Conservation (phyloP, 2,888 invertebrate species). For the Brachyptera putata region DNA sequence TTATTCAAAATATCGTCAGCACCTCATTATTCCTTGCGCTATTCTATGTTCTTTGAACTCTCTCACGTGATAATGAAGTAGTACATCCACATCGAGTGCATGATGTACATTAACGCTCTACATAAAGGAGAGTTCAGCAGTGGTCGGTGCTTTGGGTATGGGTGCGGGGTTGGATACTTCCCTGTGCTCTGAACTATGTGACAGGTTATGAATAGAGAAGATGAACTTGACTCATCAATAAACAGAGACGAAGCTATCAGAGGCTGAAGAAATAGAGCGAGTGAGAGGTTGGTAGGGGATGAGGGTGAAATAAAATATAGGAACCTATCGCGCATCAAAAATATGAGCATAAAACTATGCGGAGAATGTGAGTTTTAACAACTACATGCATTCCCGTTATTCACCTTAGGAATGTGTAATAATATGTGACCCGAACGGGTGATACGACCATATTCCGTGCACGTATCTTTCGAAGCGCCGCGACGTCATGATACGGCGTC, state of each 20-base stretch:
- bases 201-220: not conserved
- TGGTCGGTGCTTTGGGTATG: too few relatives aligned
- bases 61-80: too few relatives aligned
- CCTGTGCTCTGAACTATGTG: too few relatives aligned
- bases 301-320: too few relatives aligned
- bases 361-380: constrained; percentile 7
- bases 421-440: constrained; percentile 6
- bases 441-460: not conserved
- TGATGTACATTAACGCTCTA: too few relatives aligned
- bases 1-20: too few relatives aligned
- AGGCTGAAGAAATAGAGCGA: not conserved
- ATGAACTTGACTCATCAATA: not conserved
- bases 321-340: not conserved
- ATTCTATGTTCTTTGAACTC: too few relatives aligned
- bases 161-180: too few relatives aligned
- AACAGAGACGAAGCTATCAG: not conserved
- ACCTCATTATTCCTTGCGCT: too few relatives aligned
- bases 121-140: too few relatives aligned
- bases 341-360: constrained; percentile 13
- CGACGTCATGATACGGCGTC: not conserved
- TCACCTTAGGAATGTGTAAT: constrained; percentile 11
- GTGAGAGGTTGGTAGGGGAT: too few relatives aligned
- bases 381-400: constrained; percentile 10
- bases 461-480: not conserved
- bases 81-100: too few relatives aligned